These are phyloP conservation scores for Nowickia ferox DNA, from an alignment of 2,888 invertebrate genomes.

Conservation along the genomic window DNA sequence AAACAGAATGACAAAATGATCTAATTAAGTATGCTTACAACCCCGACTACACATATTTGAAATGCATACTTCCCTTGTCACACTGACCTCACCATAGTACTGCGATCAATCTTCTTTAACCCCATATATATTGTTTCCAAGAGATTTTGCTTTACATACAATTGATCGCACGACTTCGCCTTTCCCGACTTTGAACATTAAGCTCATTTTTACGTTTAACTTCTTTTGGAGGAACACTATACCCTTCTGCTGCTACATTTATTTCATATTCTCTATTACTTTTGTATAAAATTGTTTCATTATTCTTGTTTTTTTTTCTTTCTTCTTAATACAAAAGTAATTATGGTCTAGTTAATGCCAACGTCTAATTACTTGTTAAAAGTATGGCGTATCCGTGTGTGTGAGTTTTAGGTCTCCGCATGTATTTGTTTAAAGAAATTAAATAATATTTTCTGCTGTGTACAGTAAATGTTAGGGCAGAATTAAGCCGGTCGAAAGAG, in stretches of 20 bases:
- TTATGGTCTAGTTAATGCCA: constrained; percentile 63
- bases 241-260: not conserved
- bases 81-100: no score
- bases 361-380: constrained; percentile 54
- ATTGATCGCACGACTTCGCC: not conserved
- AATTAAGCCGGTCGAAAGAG: constrained; percentile 1
- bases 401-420: constrained; percentile 13
- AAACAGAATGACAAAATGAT: no score
- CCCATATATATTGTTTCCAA: no score
- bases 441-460: constrained; percentile 31
- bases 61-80: no score
- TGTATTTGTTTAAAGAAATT: constrained; percentile 32
- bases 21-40: no score
- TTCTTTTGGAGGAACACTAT: not conserved
- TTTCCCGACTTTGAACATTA: not conserved
- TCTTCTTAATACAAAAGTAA: constrained; percentile 44
- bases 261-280: constrained; percentile 32
- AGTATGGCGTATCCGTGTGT: not conserved
- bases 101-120: no score
- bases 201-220: not conserved
- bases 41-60: no score
- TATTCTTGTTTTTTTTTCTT: not conserved
- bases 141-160: not conserved
- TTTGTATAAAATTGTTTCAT: not conserved
- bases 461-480: constrained; percentile 25